Evolutionary conservation across 2,797 vertebrate species (phyloP), one percentile per base, ranked within the genome.

Genomic region (Epinephelus awoara): DNA sequence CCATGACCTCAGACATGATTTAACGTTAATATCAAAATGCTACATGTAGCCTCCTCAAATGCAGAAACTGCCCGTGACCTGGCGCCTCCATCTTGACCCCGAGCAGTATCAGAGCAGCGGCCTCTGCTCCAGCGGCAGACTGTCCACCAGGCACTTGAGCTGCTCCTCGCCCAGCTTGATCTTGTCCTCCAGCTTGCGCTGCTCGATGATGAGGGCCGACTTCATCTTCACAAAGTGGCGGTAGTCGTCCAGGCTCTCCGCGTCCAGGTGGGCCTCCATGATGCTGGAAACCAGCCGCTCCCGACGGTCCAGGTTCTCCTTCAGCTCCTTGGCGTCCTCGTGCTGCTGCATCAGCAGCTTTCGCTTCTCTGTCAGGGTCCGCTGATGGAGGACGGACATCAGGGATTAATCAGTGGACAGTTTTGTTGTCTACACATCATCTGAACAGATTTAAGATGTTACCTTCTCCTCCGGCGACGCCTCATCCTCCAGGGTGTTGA

Each of bases 201-300:
- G 97, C 92, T 99, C 97, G 6, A 98, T 97, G 89, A 98, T 96
- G 80, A 99, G 97, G 0, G 97, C 97, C 0, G 97, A 97, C 93
- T 98, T 99, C 97, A 99, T 98, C 92, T 97, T 98, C n/a, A 99
- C 96, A 46, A 98, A 99, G 95, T 98, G 96, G 75, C 96, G 95
- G 66, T 98, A 99, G 93, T 99, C 98, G 0, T 96, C 96, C 51
- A 98, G 94, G 89, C 89, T 94, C 86, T 96, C 97, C 0, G 95
- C 87, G 0, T 95, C 95, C 82, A 99, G 93, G 88, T 97, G 95
- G 85, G 91, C 91, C 0, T 95, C 96, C 95, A 99, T 93, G 86
- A 97, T 96, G 74, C 94, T 90, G 2, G 92, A 96, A 17, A 99
- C 97, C 3, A 96, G 87, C 15, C 94, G 94, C 72, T 98, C 96